Base-by-base conservation (phyloP, 1,140 invertebrate species). In the Luehdorfia chinensis region DNA sequence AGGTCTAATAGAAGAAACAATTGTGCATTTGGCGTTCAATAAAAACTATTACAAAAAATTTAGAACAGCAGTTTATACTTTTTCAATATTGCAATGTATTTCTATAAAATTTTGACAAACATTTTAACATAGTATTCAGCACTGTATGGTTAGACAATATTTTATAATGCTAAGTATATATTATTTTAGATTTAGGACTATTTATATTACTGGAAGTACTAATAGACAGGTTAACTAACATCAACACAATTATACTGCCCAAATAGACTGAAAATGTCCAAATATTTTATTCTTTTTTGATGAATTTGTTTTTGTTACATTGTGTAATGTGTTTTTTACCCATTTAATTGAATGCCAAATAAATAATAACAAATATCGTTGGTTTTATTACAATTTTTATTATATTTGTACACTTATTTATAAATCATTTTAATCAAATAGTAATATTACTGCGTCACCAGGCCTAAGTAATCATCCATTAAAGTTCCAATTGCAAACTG, bases 401-500 rank as follows among this genome's bases (percentile, higher is more conserved):
- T 56, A 47, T 39, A n/a, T n/a, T n/a, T n/a, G n/a, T 62, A 60
- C 8, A 34, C 32, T 50, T 55, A 48, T 54, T 50, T 11, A 11
- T 31, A 46, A 44, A 16, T 21, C 31, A 59, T 36, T 27, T 18
- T 46, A 19, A 47, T 34, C 41, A 28, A 9, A 41, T 41, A 49
- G 48, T 52, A 32, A 47, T 50, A 59, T 75, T 62, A 85, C 44
- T 85, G 81, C 50, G 81, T 81, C 19, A 92, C 90, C 62, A 92
- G 75, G 56, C 97, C 97, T 62, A 99, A 87, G 79, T 95, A 99
- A 88, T 99, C 97, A 83, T 99, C 97, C 97, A 99, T 98, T 11
- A 99, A 87, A 2, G 97, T 99, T 55, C 97, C 98, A 88, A 99
- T 98, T 1, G 97, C 97, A 91, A 99, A 99, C 95, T 96, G 87